Conservation (phyloP, 1,140 invertebrate genomes). For the Aphaenogaster ashmeadi region DNA sequence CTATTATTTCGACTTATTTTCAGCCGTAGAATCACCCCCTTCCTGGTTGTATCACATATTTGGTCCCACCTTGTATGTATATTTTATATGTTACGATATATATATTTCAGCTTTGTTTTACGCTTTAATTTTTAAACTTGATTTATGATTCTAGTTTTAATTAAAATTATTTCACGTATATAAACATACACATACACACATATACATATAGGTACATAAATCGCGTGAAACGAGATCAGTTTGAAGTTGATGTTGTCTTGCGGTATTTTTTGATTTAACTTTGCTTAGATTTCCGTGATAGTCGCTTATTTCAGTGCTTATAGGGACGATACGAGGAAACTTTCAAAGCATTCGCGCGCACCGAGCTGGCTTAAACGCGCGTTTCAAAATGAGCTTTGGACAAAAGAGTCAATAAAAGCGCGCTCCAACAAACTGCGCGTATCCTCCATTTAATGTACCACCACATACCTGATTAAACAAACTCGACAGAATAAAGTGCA, state of each 20-base stretch:
- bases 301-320: conserved; percentile 23
- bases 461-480: conserved; percentile 26
- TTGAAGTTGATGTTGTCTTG: background rate
- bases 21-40: background rate
- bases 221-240: background rate
- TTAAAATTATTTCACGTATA: background rate
- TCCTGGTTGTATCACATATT: too few relatives aligned
- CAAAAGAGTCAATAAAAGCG: conserved; percentile 32
- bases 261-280: conserved; percentile 8
- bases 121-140: background rate
- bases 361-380: background rate
- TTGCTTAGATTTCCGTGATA: conserved; percentile 10
- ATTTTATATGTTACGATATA: too few relatives aligned
- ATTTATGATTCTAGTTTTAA: conserved; percentile 23
- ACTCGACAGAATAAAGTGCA: background rate
- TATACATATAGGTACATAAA: background rate
- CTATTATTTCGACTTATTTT: background rate
- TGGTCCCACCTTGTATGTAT: too few relatives aligned
- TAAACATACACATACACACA: background rate
- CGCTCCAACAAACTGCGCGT: background rate
- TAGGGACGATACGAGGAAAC: conserved; percentile 14
- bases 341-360: background rate
- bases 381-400: conserved; percentile 33
- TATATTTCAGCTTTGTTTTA: background rate
- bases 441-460: conserved; percentile 25